Evolutionary conservation across 2,888 invertebrate species (phyloP).

Genomic region (Eupithecia dodoneata): DNA sequence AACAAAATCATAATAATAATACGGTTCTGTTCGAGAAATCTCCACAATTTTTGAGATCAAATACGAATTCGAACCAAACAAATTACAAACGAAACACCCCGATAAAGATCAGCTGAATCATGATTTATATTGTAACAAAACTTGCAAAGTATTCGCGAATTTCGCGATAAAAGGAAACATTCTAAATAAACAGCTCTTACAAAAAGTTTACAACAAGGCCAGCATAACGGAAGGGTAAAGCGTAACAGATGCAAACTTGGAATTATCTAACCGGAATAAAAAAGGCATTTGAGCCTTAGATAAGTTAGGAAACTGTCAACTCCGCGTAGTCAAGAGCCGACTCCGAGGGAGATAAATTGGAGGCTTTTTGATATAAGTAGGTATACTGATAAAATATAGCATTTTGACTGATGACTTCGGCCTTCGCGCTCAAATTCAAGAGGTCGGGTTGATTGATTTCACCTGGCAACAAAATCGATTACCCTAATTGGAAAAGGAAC

Average conservation of each 20-base stretch:
- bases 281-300: slow-evolving; percentile 49
- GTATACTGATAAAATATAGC: slow-evolving; percentile 35
- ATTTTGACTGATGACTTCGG: slow-evolving; percentile 46
- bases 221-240: slow-evolving; percentile 38
- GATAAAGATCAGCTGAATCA: slow-evolving; percentile 23
- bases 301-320: slow-evolving; percentile 59
- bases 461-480: slow-evolving; percentile 34
- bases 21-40: neutral
- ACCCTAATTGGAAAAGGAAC: slow-evolving; percentile 27
- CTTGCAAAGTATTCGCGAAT: slow-evolving; percentile 25
- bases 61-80: slow-evolving; percentile 6
- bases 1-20: too few species aligned
- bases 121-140: slow-evolving; percentile 32
- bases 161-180: slow-evolving; percentile 28
- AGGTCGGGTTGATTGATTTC: slow-evolving; percentile 42
- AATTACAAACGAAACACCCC: slow-evolving; percentile 15
- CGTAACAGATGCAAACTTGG: slow-evolving; percentile 44
- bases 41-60: neutral
- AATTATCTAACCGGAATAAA: slow-evolving; percentile 47
- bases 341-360: slow-evolving; percentile 60
- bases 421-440: slow-evolving; percentile 43
- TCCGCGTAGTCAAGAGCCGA: slow-evolving; percentile 47
- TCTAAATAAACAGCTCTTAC: slow-evolving; percentile 32
- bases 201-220: slow-evolving; percentile 35
- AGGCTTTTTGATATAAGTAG: slow-evolving; percentile 37